Base-by-base conservation (phyloP, 2,888 invertebrate species). In the Eurois occulta region DNA sequence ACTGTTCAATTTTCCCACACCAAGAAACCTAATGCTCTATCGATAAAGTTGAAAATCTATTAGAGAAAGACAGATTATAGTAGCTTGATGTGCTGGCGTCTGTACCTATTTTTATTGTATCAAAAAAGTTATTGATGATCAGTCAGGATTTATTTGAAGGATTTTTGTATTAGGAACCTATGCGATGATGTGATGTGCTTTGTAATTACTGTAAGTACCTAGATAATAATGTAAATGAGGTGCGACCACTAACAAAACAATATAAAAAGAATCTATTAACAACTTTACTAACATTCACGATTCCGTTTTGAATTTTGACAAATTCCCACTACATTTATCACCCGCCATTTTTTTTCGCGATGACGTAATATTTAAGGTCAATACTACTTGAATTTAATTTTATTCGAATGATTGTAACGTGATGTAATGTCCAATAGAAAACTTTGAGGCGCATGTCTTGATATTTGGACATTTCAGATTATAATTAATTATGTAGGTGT, bases 331-430 rank as follows among this genome's bases (percentile, higher is more conserved):
- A 24, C 11, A n/a, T 48, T 16, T 38, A 24, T 16, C 65, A 65
- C 6, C 65, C 72, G 76, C 72, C 66, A 72, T 73, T 67, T 74
- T 77, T 41, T 24, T 10, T 66, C n/a, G 13, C 58, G 60, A 64
- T 87, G 86, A 86, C 86, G 75, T 86, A 67, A 75, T 13, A 16
- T 21, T 64, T 85, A 85, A 73, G 78, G 86, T 81, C 78, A 83
- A 78, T 71, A 75, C 75, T 77, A 86, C 65, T 77, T 43, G 24
- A 62, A 69, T 65, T 52, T 72, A 78, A 75, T 62, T 60, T 71
- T 46, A 70, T 81, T 69, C 64, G 48, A 71, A 80, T 66, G 24
- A 55, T 55, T 52, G 21, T 48, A 64, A 46, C 77, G 73, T 71
- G 88, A 86, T 81, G 86, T 87, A 74, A 87, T 72, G 38, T 6